Conservation (phyloP, 1,140 invertebrate species). For the Helicoverpa zea region DNA sequence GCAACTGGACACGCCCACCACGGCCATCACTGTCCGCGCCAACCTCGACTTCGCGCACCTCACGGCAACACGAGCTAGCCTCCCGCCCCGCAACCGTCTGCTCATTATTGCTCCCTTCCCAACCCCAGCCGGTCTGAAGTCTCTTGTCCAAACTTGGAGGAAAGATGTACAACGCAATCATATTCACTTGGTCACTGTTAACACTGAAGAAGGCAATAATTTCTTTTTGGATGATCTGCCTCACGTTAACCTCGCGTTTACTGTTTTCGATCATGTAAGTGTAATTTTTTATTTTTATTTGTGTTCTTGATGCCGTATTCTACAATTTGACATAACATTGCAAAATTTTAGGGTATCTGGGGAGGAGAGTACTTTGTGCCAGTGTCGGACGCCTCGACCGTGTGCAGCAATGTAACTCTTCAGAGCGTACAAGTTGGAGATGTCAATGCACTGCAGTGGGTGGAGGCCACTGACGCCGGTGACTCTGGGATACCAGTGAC, state of each 20-base stretch:
- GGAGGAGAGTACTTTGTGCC: conserved; percentile 55
- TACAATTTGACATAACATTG: background rate
- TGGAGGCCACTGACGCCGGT: conserved; percentile 32
- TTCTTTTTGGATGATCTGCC: conserved; percentile 19
- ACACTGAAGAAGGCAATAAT: conserved; percentile 25
- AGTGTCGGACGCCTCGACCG: background rate
- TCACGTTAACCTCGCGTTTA: conserved; percentile 13
- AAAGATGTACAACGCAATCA: conserved; percentile 7
- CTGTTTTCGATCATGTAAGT: conserved; percentile 32
- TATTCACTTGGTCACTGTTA: conserved; percentile 3
- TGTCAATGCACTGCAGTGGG: conserved; percentile 56
- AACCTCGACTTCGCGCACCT: background rate
- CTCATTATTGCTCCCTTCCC: conserved; percentile 15
- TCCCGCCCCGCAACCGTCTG: conserved; percentile 3
- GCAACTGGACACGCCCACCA: background rate
- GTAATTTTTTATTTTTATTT: background rate
- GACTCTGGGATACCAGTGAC: conserved; percentile 51
- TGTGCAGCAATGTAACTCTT: conserved; percentile 33
- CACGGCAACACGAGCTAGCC: background rate
- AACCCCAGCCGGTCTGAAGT: conserved; percentile 8
- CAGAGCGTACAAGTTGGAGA: conserved; percentile 51
- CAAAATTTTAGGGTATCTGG: conserved; percentile 50
- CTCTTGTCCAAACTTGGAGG: background rate
- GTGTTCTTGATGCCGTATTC: too few relatives aligned
- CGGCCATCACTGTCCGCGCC: conserved; percentile 13